These are phyloP conservation scores for Phataginus tetradactyla DNA, from an alignment of 2,797 vertebrate genomes.

Conservation along the genomic window DNA sequence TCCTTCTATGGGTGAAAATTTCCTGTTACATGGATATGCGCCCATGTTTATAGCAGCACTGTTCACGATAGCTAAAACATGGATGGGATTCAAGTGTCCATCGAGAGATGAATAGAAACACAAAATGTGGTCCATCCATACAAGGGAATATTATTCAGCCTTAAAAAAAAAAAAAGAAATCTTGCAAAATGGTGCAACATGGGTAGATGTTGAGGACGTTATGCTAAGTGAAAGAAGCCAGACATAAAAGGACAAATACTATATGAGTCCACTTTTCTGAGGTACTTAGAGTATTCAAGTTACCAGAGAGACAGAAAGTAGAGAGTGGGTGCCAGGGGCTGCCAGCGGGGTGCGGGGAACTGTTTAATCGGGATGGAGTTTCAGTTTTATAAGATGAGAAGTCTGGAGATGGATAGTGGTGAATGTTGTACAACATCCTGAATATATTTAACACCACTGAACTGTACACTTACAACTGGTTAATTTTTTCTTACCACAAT, in stretches of 20 bases:
- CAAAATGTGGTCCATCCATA: not conserved
- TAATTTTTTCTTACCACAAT: not conserved
- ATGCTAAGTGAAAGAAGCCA: not conserved
- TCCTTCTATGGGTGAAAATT: not conserved
- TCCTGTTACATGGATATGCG: not conserved
- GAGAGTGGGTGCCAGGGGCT: not conserved
- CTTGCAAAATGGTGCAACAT: rapidly evolving
- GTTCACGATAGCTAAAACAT: rapidly evolving
- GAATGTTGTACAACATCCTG: rapidly evolving
- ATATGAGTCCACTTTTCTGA: not conserved
- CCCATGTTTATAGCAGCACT: not conserved
- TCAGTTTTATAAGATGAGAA: not conserved
- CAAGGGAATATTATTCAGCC: not conserved
- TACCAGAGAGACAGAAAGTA: not conserved
- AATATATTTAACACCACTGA: too few species aligned
- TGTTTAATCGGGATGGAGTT: not conserved
- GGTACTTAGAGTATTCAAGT: not conserved
- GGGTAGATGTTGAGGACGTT: too few species aligned
- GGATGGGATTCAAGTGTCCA: not conserved
- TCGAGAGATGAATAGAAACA: too few species aligned
- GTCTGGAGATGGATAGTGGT: not conserved
- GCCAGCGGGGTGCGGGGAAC: rapidly evolving
- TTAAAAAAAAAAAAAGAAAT: not conserved
- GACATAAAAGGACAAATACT: not conserved
- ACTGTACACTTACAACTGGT: not conserved